Evolutionary conservation across 1,140 invertebrate genomes (phyloP).

Genomic region (Pseudachorutes palmiensis): DNA sequence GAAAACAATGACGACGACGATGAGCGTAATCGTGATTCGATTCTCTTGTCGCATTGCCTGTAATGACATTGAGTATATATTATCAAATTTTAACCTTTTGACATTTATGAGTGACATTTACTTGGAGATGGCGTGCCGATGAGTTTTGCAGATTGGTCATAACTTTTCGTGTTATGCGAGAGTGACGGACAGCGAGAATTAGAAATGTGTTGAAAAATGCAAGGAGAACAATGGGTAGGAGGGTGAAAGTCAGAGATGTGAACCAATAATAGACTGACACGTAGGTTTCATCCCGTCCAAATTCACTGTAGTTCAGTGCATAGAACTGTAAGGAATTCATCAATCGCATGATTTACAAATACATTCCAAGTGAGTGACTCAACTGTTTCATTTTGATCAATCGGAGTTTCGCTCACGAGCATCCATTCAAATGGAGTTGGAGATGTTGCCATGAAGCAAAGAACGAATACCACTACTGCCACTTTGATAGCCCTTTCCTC

Average conservation of each 20-base stretch:
- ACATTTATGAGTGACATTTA: background rate
- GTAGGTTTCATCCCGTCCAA: constrained; percentile 52
- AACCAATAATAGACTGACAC: constrained; percentile 57
- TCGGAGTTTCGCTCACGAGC: constrained; percentile 33
- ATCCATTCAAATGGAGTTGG: constrained; percentile 58
- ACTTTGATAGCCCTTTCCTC: constrained; percentile 48
- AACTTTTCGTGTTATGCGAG: background rate
- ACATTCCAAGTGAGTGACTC: background rate
- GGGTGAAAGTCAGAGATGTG: constrained; percentile 55
- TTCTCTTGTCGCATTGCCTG: constrained; percentile 52
- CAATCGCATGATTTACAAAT: background rate
- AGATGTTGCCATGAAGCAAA: constrained; percentile 56
- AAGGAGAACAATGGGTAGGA: constrained; percentile 58
- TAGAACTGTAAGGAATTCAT: constrained; percentile 18
- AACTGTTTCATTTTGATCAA: background rate
- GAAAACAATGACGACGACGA: constrained; percentile 65
- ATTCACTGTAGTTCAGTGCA: constrained; percentile 28
- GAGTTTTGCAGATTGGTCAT: constrained; percentile 7
- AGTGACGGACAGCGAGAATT: constrained; percentile 50
- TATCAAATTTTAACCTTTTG: background rate
- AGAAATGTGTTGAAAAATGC: constrained; percentile 65
- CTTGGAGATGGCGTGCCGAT: background rate
- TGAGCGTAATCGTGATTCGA: constrained; percentile 65
- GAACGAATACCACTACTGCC: constrained; percentile 52
- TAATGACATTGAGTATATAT: background rate